Evolutionary conservation across 1,140 invertebrate species (phyloP).

Genomic region (Heliconius hermathena): DNA sequence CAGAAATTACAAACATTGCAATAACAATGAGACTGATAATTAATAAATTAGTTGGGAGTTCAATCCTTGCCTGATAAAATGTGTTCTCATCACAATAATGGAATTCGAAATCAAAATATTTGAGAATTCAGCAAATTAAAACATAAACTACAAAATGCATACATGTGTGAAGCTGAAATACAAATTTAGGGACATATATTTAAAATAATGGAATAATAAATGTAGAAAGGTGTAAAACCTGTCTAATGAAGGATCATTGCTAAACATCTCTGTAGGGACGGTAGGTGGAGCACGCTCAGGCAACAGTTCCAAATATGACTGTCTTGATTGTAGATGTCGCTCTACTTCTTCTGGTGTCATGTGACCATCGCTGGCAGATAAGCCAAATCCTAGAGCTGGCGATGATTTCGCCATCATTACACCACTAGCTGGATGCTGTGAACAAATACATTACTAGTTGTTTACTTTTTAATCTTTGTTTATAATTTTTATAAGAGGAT

Average conservation of each 20-base stretch:
- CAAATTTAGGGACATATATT: no score
- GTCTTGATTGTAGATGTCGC: slow-evolving; percentile 92
- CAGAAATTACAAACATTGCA: no score
- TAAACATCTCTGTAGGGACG: slow-evolving; percentile 96
- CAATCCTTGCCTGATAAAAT: no score
- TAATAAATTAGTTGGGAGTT: no score
- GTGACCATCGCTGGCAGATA: slow-evolving; percentile 88
- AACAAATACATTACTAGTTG: slow-evolving; percentile 19
- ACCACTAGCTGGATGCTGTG: slow-evolving; percentile 60
- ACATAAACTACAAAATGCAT: no score
- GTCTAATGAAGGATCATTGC: slow-evolving; percentile 93
- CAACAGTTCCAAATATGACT: slow-evolving; percentile 90
- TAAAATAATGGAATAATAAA: no score
- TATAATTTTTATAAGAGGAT: slow-evolving; percentile 18
- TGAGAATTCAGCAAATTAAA: no score
- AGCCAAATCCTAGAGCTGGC: slow-evolving; percentile 69
- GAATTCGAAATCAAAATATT: no score
- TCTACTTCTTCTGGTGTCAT: slow-evolving; percentile 96
- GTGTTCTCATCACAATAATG: no score
- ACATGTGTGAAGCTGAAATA: no score
- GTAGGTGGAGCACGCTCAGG: slow-evolving; percentile 93
- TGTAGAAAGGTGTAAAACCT: slow-evolving; percentile 79
- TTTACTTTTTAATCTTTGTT: neutral
- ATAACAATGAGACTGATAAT: no score
- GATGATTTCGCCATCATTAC: slow-evolving; percentile 63